phyloP scores from a whole-genome alignment of 2,888 invertebrate species.

The Lamellibrachia satsuma region DNA sequence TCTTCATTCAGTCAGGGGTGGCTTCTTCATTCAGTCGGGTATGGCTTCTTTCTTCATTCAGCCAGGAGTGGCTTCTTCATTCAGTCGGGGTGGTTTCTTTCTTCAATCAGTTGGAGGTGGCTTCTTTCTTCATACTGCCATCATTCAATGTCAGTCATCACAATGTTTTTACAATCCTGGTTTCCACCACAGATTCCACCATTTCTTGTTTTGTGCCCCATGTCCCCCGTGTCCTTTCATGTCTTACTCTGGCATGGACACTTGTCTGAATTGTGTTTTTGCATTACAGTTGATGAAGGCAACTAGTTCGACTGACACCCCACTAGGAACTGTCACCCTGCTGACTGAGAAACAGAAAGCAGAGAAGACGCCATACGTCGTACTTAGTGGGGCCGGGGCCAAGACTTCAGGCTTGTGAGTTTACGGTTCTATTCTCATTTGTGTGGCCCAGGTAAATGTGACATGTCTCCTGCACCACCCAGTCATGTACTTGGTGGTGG shows the following conservation, averaged over 20 bases:
- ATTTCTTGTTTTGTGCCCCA: no score
- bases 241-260: neutral
- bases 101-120: neutral
- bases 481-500: no score
- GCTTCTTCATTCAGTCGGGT: no score
- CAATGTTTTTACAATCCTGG: no score
- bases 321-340: slow-evolving; percentile 91
- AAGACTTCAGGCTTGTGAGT: slow-evolving; percentile 8
- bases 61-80: slow-evolving; percentile 21
- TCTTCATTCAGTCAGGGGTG: neutral
- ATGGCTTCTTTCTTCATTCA: no score
- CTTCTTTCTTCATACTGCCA: neutral
- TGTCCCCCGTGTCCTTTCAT: no score
- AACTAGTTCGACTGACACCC: slow-evolving; percentile 98
- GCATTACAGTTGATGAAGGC: slow-evolving; percentile 85
- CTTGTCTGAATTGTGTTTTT: neutral
- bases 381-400: slow-evolving; percentile 79
- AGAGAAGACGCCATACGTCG: slow-evolving; percentile 90
- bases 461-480: no score
- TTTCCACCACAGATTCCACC: no score
- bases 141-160: no score
- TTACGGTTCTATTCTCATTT: neutral
- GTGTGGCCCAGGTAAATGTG: no score
- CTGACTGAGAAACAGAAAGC: slow-evolving; percentile 94
- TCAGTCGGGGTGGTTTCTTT: neutral